Base-by-base conservation (phyloP, 2,113 vertebrate genomes). In the Tauraco erythrolophus region DNA sequence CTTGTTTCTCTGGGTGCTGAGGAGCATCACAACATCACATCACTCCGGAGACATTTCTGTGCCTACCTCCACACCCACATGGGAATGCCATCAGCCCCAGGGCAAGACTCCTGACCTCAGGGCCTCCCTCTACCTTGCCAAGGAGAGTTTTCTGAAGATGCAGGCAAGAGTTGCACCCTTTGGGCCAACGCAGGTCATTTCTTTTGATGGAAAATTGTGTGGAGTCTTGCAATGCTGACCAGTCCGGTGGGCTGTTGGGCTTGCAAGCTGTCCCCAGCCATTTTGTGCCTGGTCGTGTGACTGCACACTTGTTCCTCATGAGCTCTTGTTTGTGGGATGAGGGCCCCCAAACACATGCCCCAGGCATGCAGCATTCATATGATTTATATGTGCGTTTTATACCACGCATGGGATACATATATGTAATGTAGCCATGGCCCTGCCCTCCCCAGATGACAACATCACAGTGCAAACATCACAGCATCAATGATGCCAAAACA, bases 401-500 rank as follows among this genome's bases (percentile, higher is more conserved):
- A 89, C 74, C 57, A 76, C 1, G 3, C 71, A 61, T 56, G 35
- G 71, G 28, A 94, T 88, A 77, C 33, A 35, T 77, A 31, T 54
- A 79, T 81, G 68, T 77, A 86, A 95, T 86, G 54, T 4, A 72
- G 58, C 66, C 41, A 8, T 21, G 41, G 82, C 68, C 71, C 88
- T 92, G 66, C 58, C 92, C 43, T 94, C 79, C 60, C 19, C 45
- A 23, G 70, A 96, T 97, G 96, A 97, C 94, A 96, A 33, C 96
- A 96, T 94, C 0, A 0, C 60, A 72, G 84, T 11, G 8, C 88
- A 97, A 97, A 93, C 95, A 83, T 82, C 89, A 94, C 4, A 1
- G 84, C 96, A 84, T 88, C 88, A 68, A 56, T 94, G 88, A 96
- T 94, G 96, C 94, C 85, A 96, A 93, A 96, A 94, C 79, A 94